Percentiles rank a stretch among this genome's conserved stretches.
Evolutionary conservation across 2,113 vertebrate species (phyloP).

Genomic region (Malurus cyaneus): DNA sequence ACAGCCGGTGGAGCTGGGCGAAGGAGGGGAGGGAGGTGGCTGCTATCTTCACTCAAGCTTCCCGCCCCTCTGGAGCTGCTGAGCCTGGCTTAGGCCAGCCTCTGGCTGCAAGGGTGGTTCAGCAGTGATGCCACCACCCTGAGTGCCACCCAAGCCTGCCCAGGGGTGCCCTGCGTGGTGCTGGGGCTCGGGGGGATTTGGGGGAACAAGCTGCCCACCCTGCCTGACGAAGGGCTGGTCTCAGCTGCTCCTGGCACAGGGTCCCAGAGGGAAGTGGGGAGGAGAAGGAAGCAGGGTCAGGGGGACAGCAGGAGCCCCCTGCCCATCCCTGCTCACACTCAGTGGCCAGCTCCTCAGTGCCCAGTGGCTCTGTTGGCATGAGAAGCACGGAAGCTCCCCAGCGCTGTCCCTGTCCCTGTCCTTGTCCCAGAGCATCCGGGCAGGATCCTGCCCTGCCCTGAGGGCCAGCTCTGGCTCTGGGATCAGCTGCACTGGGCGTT

Average conservation of each 20-base stretch:
- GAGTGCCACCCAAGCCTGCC: not conserved
- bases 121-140: not conserved
- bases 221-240: not conserved
- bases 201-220: not conserved
- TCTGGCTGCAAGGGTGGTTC: not conserved
- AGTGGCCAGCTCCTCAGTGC: not conserved
- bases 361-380: not conserved
- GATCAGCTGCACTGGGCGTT: no score
- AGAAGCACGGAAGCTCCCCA: not conserved
- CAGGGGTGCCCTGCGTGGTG: not conserved
- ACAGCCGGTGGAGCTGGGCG: conserved; percentile 52
- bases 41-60: not conserved
- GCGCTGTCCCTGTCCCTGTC: not conserved
- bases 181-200: not conserved
- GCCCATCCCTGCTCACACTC: not conserved
- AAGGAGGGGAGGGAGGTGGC: conserved; percentile 34
- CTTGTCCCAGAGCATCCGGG: not conserved
- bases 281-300: not conserved
- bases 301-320: not conserved
- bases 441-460: not conserved
- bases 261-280: not conserved
- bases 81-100: not conserved
- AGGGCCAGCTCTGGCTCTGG: not conserved
- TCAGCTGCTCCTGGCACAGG: rapidly evolving
- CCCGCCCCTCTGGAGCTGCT: not conserved